Evolutionary conservation across 1,140 invertebrate genomes (phyloP).

Genomic region (Musca vetustissima): DNA sequence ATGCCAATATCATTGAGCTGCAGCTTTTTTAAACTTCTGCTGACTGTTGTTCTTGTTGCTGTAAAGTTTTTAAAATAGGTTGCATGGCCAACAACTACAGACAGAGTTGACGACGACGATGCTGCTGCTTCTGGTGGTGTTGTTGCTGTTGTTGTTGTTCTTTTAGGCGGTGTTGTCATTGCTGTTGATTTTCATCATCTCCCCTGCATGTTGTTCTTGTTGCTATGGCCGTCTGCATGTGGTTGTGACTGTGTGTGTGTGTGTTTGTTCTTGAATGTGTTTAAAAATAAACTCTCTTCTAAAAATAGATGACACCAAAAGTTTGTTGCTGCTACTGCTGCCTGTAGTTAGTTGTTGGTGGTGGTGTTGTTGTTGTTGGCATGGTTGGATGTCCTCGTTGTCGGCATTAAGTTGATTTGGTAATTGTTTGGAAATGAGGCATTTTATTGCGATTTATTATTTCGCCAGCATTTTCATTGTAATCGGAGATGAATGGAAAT

Average conservation of each 20-base stretch:
- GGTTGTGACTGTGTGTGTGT: neutral
- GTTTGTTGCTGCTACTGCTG: too few species aligned
- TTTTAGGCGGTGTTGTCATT: neutral
- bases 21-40: too few species aligned
- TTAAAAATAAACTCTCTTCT: conserved; percentile 17
- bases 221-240: neutral
- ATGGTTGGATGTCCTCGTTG: too few species aligned
- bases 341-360: neutral
- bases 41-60: too few species aligned
- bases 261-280: conserved; percentile 1
- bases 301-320: conserved; percentile 20
- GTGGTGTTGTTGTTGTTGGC: neutral
- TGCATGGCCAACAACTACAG: too few species aligned
- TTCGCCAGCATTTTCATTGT: neutral
- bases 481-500: neutral
- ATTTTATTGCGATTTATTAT: neutral
- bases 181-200: neutral
- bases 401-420: too few species aligned
- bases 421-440: neutral
- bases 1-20: too few species aligned
- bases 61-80: conserved; percentile 1
- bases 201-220: neutral
- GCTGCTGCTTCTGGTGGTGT: neutral
- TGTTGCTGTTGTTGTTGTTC: neutral
- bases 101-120: neutral